Base-by-base conservation (phyloP, 37 sponge, comb jelly and placozoan species). In the Spongilla lacustris region DNA sequence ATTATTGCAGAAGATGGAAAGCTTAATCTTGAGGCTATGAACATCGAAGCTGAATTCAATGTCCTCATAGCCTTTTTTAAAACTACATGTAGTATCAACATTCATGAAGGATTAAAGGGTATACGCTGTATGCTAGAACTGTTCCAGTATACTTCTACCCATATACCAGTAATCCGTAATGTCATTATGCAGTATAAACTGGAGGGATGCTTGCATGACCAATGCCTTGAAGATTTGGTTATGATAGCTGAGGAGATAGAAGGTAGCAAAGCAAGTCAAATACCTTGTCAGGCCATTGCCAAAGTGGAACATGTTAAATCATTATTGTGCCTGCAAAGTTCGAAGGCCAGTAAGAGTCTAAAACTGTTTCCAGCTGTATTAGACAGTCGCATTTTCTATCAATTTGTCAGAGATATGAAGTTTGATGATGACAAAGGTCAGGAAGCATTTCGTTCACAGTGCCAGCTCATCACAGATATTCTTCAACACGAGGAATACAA, bases 401-500 rank as follows among this genome's bases (percentile, higher is more conserved):
- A 85, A 35, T 89, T 94, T 26, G 26, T 86, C 4, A 69, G 81
- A 13, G 73, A 86, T 29, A 91, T 87, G 71, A 94, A 94, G 82
- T 94, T 85, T 66, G 78, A 36, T 71, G 94, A 82, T 25, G 73
- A 77, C 68, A 77, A 68, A 33, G 92, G 89, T 2, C 71, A 80
- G 66, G 87, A 30, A 0, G 69, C 82, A n/a, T 94, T 91, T 77
- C 22, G 27, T 9, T 90, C 83, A 71, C 89, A 95, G 80, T 85
- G 83, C 82, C 78, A 91, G 29, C 81, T 96, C 30, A 89, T 96
- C 27, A 93, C 92, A 0, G 84, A 84, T 32, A 92, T 93, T 29
- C 84, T 96, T 2, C 94, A 93, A 77, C 89, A 96, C 32, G 91
- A 96, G 68, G 96, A 96, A 74, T 96, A 96, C 81, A 96, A 93